Evolutionary conservation across 2,113 vertebrate species (phyloP).

Genomic region (Boulengerochromis microlepis): DNA sequence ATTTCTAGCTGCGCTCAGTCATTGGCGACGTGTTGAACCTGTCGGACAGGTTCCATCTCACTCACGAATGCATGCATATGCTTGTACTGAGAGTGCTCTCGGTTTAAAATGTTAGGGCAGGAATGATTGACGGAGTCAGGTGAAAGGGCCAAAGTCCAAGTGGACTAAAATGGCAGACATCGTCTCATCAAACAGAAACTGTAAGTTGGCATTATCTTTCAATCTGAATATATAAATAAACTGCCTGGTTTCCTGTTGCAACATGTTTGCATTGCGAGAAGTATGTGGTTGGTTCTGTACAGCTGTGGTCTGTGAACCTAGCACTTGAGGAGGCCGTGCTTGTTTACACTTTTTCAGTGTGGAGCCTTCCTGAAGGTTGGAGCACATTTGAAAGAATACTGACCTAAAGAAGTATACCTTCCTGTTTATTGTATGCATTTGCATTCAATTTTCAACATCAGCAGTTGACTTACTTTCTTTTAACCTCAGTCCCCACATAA

Average conservation of each 20-base stretch:
- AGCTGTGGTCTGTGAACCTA: not conserved
- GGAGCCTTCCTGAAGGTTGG: not conserved
- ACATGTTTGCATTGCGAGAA: not conserved
- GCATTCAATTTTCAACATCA: not conserved
- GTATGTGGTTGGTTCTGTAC: not conserved
- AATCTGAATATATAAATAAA: not conserved
- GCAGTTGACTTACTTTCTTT: not conserved
- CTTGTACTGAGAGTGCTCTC: not conserved
- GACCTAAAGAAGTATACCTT: not conserved
- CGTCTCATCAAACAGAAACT: not conserved
- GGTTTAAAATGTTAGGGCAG: not conserved
- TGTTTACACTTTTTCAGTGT: not conserved
- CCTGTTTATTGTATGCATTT: not conserved
- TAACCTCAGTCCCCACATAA: not conserved
- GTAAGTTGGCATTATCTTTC: not conserved
- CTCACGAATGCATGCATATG: not conserved
- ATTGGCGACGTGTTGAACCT: slow-evolving; percentile 3
- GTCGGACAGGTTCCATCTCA: slow-evolving; percentile 25
- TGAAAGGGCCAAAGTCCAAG: not conserved
- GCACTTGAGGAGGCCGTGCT: not conserved
- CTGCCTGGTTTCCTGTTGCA: not conserved
- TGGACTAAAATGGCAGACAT: not conserved
- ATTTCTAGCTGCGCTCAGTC: not conserved
- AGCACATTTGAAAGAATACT: not conserved
- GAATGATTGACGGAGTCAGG: not conserved